Evolutionary conservation across 2,797 vertebrate genomes (phyloP), one percentile per base, ranked within the genome.

Genomic region (Tarsius wallacei): DNA sequence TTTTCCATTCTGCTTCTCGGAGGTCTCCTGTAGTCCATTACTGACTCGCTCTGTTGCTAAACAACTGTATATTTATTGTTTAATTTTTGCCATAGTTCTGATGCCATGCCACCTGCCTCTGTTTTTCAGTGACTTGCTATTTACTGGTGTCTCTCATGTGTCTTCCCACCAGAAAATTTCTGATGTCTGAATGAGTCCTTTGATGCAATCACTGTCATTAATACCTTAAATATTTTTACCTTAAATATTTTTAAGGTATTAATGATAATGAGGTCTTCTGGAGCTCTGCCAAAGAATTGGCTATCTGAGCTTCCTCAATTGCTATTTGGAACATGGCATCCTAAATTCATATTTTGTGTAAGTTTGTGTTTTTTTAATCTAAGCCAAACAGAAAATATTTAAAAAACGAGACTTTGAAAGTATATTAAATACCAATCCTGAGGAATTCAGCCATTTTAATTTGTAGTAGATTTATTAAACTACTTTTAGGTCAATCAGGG

Each of bases 371-470:
- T 14, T 16, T 71, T 71, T 24, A 51, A 33, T 70, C 9, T 83
- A 57, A 74, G 17, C 26, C 59, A 42, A 93, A 91, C 9, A 33
- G 15, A 36, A 85, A 26, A 87, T 28, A 61, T 36, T 36, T 42
- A 4, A 42, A 87, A 90, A 76, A 1, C 14, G 26, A 51, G 12
- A 64, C 80, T 95, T 87, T 93, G 11, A 87, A 88, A 90, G 84
- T 83, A 36, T 61, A 55, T 85, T 82, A 91, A 86, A 76, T 51
- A 82, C 11, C 53, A n/a, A 51, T 76, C 24, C 42, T 70, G 28
- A 42, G 47, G 47, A 93, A 63, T 73, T 88, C n/a, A 90, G 2
- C 16, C 17, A 53, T 93, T 93, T 93, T 88, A 31, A 91, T 87
- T 80, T 77, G 1, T 66, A 57, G 24, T 15, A 91, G n/a, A 74